A percentile compares a stretch with the other conserved stretches of the same genome.
Conservation (phyloP, 2,888 invertebrate genomes). For the Ectropis crepuscularia region DNA sequence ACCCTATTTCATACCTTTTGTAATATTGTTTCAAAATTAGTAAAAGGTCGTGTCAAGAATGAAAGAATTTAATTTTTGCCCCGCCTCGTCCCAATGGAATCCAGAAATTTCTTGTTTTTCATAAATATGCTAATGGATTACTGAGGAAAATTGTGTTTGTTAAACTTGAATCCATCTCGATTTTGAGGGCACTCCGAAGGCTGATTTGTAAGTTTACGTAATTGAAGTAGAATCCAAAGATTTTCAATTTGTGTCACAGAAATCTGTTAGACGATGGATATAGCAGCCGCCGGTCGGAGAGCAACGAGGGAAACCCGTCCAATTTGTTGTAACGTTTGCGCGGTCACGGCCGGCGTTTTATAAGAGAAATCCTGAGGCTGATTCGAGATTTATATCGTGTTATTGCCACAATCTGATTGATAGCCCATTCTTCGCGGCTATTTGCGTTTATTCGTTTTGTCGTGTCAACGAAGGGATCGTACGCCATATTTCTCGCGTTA, state of each 20-base stretch:
- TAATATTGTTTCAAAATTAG: too few species aligned
- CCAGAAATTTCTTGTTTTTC: too few species aligned
- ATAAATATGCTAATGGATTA: conserved; percentile 1
- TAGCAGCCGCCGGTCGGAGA: conserved; percentile 38
- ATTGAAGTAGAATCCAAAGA: conserved; percentile 41
- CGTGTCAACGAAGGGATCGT: conserved; percentile 39
- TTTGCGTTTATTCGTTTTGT: conserved; percentile 46
- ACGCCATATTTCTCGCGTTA: conserved; percentile 34
- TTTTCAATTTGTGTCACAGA: conserved; percentile 44
- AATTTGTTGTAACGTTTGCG: conserved; percentile 58
- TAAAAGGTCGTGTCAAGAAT: too few species aligned
- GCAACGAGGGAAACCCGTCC: conserved; percentile 44
- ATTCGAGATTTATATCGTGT: conserved; percentile 49
- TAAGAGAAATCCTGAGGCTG: conserved; percentile 46
- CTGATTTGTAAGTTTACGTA: conserved; percentile 42
- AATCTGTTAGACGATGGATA: conserved; percentile 38
- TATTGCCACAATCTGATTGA: conserved; percentile 55
- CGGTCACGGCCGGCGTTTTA: conserved; percentile 47
- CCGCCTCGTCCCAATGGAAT: too few species aligned
- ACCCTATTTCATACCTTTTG: too few species aligned
- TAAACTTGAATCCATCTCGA: conserved; percentile 20
- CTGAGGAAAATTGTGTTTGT: conserved; percentile 24
- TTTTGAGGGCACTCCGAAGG: conserved; percentile 20
- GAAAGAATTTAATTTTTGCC: too few species aligned
- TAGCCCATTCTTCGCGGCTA: conserved; percentile 47